Conservation (phyloP, 2,888 invertebrate species). For the Protodeltote pygarga region DNA sequence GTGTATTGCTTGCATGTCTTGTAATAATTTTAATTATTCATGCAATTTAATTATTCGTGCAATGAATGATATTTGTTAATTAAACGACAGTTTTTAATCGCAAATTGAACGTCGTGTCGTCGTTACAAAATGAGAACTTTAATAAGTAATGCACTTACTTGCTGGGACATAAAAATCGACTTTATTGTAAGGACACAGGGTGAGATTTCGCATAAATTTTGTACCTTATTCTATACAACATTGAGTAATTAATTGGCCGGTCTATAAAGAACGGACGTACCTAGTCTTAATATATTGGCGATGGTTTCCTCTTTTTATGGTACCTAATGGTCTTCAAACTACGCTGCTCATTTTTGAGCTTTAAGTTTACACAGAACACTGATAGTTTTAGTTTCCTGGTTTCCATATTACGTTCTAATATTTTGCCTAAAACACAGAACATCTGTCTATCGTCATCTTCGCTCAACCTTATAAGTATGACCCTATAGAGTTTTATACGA, state of each 20-base stretch:
- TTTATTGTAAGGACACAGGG: neutral
- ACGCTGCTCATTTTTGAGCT: too few species aligned
- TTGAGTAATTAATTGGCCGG: constrained; percentile 2
- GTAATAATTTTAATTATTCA: constrained; percentile 3
- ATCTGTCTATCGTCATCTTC: too few species aligned
- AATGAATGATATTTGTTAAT: constrained; percentile 17
- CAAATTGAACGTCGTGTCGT: constrained; percentile 10
- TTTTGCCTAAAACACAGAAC: too few species aligned
- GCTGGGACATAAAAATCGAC: neutral
- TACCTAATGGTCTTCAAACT: too few species aligned
- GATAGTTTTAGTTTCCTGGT: too few species aligned
- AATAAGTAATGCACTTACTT: neutral
- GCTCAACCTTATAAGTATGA: too few species aligned
- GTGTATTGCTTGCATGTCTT: constrained; percentile 4
- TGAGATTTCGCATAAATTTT: neutral
- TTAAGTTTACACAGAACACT: too few species aligned
- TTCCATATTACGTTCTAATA: too few species aligned
- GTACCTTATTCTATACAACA: neutral
- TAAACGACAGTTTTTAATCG: constrained; percentile 24
- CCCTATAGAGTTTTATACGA: too few species aligned
- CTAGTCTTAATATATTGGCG: constrained; percentile 2
- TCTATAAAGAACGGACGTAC: constrained; percentile 3
- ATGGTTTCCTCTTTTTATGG: constrained; percentile 19
- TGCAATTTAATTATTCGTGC: too few species aligned
- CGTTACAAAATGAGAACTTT: constrained; percentile 4